Evolutionary conservation across 1,140 invertebrate genomes (phyloP).

Genomic region (Meloidogyne floridensis): DNA sequence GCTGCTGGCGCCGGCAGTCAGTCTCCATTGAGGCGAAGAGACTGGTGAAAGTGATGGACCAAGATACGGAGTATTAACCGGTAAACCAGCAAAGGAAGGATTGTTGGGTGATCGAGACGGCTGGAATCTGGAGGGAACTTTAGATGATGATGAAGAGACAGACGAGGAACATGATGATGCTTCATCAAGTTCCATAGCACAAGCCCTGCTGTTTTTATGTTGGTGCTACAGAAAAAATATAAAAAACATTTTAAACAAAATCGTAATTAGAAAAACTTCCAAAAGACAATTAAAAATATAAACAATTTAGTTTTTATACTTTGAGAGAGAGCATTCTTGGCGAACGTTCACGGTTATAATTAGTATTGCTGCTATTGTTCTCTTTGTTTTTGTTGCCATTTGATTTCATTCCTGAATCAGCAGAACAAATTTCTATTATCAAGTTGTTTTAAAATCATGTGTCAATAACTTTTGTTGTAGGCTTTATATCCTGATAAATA

Average conservation of each 20-base stretch:
- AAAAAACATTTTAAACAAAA: neutral
- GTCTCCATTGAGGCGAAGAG: constrained; percentile 19
- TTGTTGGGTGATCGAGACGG: neutral
- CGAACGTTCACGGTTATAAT: neutral
- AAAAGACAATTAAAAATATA: no score
- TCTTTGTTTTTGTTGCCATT: neutral
- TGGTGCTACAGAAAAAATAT: neutral
- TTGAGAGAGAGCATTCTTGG: neutral
- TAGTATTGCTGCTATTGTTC: neutral
- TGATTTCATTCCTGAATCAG: neutral
- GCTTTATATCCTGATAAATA: neutral
- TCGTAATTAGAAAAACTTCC: neutral
- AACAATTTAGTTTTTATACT: neutral
- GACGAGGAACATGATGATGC: neutral
- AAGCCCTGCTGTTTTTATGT: neutral
- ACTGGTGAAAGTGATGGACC: constrained; percentile 4
- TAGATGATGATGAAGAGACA: neutral
- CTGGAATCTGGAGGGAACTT: neutral
- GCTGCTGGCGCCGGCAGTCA: neutral
- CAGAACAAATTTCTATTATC: neutral
- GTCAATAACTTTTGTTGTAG: neutral
- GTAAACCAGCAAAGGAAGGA: neutral
- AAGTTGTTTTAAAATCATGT: neutral
- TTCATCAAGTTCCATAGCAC: neutral
- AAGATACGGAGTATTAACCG: constrained; percentile 7